Evolutionary conservation across 2,797 vertebrate genomes (phyloP), one percentile per base, ranked within the genome.

Genomic region (Lycodopsis pacificus): DNA sequence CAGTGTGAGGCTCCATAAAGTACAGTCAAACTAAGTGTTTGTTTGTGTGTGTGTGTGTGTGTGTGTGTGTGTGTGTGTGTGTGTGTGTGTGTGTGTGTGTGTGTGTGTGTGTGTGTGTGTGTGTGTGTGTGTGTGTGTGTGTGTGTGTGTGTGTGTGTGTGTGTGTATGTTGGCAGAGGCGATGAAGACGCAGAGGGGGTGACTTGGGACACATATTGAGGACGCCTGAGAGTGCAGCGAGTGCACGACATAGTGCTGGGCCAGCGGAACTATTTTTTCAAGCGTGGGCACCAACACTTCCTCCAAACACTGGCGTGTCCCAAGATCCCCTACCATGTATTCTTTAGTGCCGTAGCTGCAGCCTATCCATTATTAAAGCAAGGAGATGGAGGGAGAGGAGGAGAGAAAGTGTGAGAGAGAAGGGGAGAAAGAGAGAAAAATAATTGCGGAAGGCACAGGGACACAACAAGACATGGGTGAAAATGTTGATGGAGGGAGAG

Each of bases 361-460:
- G 80, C 69, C 64, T 66, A 90, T 93, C 77, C 77, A 93, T 92
- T 90, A 93, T 92, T 92, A 77, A 92, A 85, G 71, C 68, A 71
- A 42, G 69, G 49, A n/a, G 79, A 62, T 71, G 63, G 63, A 42
- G 68, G 72, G 72, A 79, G 76, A 66, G 56, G 56, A 57, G 62
- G 61, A 79, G 48, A 79, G 12, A 49, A 62, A 53, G 14, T 49
- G 25, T 2, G 13, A 77, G 57, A 53, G 30, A 53, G 59, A 68
- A 40, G 40, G 32, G 34, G 40, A 51, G 15, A 65, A 48, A 32
- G 34, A 63, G 32, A 77, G 30, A 30, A 46, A 42, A 72, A 81
- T 20, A 61, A 84, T 32, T 65, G 48, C 42, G 48, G 30, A 34
- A 65, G 32, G 51, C 65, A 64, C 15, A 68, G n/a, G 25, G 40